Conservation (phyloP, 2,797 vertebrate genomes). For the Aselliscus stoliczkanus region DNA sequence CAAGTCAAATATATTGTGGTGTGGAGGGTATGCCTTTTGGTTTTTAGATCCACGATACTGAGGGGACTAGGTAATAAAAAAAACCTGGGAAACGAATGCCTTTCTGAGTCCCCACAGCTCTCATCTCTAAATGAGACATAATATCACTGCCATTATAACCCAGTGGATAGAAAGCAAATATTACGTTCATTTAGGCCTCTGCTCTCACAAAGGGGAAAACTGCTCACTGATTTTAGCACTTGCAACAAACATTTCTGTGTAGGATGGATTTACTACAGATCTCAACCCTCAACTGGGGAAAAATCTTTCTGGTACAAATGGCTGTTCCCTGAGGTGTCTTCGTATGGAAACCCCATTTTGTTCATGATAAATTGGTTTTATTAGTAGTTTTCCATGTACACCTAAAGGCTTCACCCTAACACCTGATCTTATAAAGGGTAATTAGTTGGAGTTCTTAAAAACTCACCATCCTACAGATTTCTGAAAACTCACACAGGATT, state of each 20-base stretch:
- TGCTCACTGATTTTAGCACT: background rate
- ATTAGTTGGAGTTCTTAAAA: conserved; percentile 63
- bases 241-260: conserved; percentile 2
- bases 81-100: background rate
- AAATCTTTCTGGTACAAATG: conserved; percentile 12
- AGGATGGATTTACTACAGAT: background rate
- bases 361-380: conserved; percentile 44
- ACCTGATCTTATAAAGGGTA: conserved; percentile 53
- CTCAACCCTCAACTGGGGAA: background rate
- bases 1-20: no score
- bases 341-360: conserved; percentile 32
- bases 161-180: background rate
- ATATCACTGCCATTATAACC: background rate
- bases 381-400: conserved; percentile 52
- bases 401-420: conserved; percentile 34
- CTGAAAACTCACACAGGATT: conserved; percentile 56
- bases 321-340: conserved; percentile 10
- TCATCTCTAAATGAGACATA: background rate
- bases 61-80: background rate
- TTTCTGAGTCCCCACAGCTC: background rate
- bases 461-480: conserved; percentile 14
- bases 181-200: background rate
- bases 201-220: background rate
- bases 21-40: background rate
- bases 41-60: background rate